Evolutionary conservation across 2,888 invertebrate species (phyloP).

Genomic region (Aporophyla lueneburgensis): DNA sequence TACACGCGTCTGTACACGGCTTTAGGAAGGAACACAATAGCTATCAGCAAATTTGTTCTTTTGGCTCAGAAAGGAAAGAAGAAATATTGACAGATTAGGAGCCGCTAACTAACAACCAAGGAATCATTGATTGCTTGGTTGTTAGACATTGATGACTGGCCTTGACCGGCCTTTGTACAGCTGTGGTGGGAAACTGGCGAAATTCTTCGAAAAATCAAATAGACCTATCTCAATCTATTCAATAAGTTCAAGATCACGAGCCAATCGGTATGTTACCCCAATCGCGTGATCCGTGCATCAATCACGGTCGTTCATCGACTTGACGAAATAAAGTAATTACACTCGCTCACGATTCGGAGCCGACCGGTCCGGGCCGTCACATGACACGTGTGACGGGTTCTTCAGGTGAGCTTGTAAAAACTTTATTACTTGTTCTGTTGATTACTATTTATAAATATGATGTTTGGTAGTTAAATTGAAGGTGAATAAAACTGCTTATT

Average conservation of each 20-base stretch:
- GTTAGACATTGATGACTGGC: too few relatives aligned
- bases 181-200: neutral
- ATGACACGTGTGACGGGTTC: conserved; percentile 30
- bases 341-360: conserved; percentile 34
- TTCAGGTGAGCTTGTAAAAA: conserved; percentile 31
- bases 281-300: conserved; percentile 28
- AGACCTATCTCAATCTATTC: neutral
- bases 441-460: conserved; percentile 47
- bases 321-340: conserved; percentile 46
- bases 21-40: neutral
- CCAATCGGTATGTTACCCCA: neutral
- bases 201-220: conserved; percentile 20
- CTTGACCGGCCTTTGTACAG: too few relatives aligned
- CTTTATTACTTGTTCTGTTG: conserved; percentile 37
- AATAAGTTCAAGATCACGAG: conserved; percentile 29
- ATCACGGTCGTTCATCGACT: conserved; percentile 22
- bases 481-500: conserved; percentile 10
- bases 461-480: conserved; percentile 16
- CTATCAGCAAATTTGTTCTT: neutral
- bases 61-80: neutral
- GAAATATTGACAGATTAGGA: neutral
- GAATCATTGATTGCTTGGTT: neutral
- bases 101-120: neutral
- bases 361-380: conserved; percentile 36
- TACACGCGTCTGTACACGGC: too few relatives aligned